Evolutionary conservation across 2,113 vertebrate species (phyloP), one percentile per base, ranked within the genome.

Genomic region (Craseonycteris thonglongyai): DNA sequence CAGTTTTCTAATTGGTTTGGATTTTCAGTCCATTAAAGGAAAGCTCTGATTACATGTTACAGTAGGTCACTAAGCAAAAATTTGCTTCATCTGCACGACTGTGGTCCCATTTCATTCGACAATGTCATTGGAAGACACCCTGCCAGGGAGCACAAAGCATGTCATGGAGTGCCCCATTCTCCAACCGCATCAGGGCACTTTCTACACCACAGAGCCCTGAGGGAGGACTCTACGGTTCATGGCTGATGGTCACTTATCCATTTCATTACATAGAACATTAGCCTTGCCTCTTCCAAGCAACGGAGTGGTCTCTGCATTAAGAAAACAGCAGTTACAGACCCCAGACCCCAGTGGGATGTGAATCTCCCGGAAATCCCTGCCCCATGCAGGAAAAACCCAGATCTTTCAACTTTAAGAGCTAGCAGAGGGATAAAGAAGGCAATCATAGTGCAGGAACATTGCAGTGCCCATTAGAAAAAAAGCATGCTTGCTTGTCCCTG

Each of bases 1-100:
- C 71, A 88, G 88, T 78, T 89, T 96, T 94, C 80, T 94, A 95
- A 96, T 97, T 97, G 89, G 89, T 81, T 95, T 96, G 82, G 89
- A 66, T 89, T 96, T 95, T 96, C 58, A 87, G 42, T 91, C 86
- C 74, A 92, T 96, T 97, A 96, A 94, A 94, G 33, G 74, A 83
- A 95, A 94, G 78, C 87, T 96, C 91, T 87, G 89, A 94, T 95
- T 95, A 90, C 78, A 80, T 95, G 83, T 93, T 90, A 90, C 19
- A 81, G 76, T 66, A 89, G 88, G 69, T 85, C 93, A 83, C 63
- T 72, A 35, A 91, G 75, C 72, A 96, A 83, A 96, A 93, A 91
- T 95, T 79, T 88, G 94, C 94, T 95, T 95, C 75, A 59, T 92
- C 65, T 83, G 89, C 91, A 68, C 78, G 63, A 61, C 30, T 65